phyloP scores from a whole-genome alignment of 2,888 invertebrate genomes.

The Nephrotoma appendiculata region DNA sequence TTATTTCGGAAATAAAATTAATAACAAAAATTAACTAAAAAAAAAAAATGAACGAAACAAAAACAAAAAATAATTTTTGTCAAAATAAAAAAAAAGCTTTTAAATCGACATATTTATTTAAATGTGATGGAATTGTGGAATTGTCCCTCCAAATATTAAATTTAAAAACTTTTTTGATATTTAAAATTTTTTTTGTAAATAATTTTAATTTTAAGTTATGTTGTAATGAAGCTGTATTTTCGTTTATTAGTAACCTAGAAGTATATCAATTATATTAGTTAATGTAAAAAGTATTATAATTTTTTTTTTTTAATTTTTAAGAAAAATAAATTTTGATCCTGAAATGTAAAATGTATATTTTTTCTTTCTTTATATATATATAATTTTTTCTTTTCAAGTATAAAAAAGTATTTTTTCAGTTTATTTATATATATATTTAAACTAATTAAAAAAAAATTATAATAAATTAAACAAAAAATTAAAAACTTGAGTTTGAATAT shows the following conservation, averaged over 20 bases:
- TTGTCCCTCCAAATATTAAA: not conserved
- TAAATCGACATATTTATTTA: not conserved
- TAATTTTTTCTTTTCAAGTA: not conserved
- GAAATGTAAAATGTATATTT: constrained; percentile 4
- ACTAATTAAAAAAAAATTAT: constrained; percentile 2
- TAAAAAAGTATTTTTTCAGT: constrained; percentile 8
- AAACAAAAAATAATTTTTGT: not conserved
- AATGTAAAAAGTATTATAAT: constrained; percentile 1
- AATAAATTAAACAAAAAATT: constrained; percentile 4
- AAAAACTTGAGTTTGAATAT: not conserved
- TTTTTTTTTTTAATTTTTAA: not conserved
- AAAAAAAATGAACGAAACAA: not conserved
- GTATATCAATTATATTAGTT: constrained; percentile 4
- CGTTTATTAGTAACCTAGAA: constrained; percentile 3
- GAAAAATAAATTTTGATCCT: constrained; percentile 1
- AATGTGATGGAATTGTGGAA: not conserved
- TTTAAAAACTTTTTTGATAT: not conserved
- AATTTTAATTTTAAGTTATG: not conserved
- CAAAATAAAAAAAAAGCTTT: not conserved
- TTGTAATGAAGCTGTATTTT: constrained; percentile 1
- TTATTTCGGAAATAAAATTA: not conserved
- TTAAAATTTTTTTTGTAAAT: not conserved
- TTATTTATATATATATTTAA: constrained; percentile 7
- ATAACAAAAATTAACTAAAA: not conserved
- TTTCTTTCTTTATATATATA: constrained; percentile 5